Base-by-base conservation (phyloP, 2,797 vertebrate genomes). In the Tadarida brasiliensis region DNA sequence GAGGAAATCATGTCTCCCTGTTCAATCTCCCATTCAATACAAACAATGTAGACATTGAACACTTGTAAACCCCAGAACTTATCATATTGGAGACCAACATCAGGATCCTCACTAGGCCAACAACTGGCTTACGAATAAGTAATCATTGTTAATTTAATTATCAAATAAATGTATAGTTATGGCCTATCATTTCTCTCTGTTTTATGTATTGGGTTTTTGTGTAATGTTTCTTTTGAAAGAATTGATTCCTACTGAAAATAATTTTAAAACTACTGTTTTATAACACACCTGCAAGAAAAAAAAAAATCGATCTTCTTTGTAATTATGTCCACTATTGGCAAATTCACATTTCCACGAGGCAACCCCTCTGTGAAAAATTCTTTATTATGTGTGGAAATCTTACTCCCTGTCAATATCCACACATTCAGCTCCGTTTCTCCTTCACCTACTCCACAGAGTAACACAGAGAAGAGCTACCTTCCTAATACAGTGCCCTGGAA, bases 221-320 rank as follows among this genome's bases (percentile, higher is more conserved):
- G 3, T 77, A 56, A 65, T 67, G 20, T 44, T 77, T 30, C 6
- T 22, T 63, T 96, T 71, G 16, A 76, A 92, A 84, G 0, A 73
- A 81, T 73, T 76, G 12, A 76, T 87, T 61, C 47, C 19, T 85
- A 63, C 51, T 47, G 9, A 14, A 92, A 90, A 86, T 68, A 28
- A 85, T 33, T 77, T 96, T 39, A 67, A 87, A 97, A 57, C 4
- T 10, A 74, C 20, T 74, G 17, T 16, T 90, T 77, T 63, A 87
- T 7, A 59, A 90, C 14, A 68, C 14, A 44, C 0, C 30, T 57
- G 4, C 67, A 51, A 65, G 65, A 1, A 81, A 47, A 81, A 81
- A 84, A 65, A 35, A 44, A 26, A 39, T 56, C 16, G 20, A 88
- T 4, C 3, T 59, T 68, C n/a, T 78, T 65, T 68, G 65, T 76